phyloP scores from a whole-genome alignment of 2,113 vertebrate genomes.

The Heloderma charlesbogerti region DNA sequence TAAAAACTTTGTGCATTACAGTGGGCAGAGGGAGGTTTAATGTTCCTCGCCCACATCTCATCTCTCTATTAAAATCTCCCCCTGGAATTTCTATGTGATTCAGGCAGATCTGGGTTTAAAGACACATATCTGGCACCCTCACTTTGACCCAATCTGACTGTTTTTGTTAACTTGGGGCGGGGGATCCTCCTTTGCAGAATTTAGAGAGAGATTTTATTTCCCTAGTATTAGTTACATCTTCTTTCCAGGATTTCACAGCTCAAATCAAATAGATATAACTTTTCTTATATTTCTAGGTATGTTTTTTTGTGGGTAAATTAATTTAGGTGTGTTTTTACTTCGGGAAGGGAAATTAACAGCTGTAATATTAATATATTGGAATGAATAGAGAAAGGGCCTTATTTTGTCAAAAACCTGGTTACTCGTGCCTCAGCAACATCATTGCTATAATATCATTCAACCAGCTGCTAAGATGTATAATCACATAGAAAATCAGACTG shows the following conservation, averaged over 20 bases:
- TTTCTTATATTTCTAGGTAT: background rate
- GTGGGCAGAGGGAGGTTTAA: background rate
- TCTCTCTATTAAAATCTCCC: background rate
- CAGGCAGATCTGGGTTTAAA: background rate
- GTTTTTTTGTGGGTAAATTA: background rate
- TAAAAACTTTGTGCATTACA: background rate
- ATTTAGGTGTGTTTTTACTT: background rate
- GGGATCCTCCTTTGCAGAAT: background rate
- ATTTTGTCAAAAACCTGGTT: background rate
- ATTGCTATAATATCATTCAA: background rate
- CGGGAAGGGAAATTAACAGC: background rate
- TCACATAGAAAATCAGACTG: background rate
- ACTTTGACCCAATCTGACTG: background rate
- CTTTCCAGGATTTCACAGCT: background rate
- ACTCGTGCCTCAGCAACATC: accelerated
- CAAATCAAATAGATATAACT: background rate
- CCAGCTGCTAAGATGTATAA: background rate
- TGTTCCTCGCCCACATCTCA: background rate
- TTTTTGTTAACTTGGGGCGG: background rate
- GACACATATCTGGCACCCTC: too few species aligned
- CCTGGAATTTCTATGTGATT: background rate
- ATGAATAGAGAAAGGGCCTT: background rate
- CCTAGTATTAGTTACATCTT: background rate
- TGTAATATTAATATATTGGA: background rate
- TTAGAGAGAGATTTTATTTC: too few species aligned